Evolutionary conservation across 2,113 vertebrate genomes (phyloP), one percentile per base, ranked within the genome.

Genomic region (Boulengeromyrus knoepffleri): DNA sequence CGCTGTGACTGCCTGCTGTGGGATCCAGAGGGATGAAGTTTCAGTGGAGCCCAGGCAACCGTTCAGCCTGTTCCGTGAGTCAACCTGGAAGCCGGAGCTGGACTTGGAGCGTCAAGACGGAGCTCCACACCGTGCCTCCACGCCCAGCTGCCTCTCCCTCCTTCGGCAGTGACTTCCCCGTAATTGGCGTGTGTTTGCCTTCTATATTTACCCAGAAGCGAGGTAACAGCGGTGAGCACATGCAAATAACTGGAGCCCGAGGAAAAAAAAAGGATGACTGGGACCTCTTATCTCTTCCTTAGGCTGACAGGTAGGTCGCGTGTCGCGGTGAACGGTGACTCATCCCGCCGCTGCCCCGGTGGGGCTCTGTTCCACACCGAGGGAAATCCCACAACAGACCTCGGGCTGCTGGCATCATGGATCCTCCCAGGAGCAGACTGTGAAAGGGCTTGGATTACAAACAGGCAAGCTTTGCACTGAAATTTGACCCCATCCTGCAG

Each of bases 381-480:
- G 39, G 87, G 62, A 39, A 88, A 45, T 24, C 56, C 87, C 87
- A 62, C 56, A 88, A 88, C 36, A 88, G 31, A 88, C 31, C 19
- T 24, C 47, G 49, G 36, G 21, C 66, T n/a, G 12, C 49, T 13
- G 70, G n/a, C 87, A 88, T 36, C 27, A 24, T 42, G 52, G 47
- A 42, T 87, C 91, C 94, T 92, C 85, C 93, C 92, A 90, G 92
- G 93, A 91, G 92, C 92, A 56, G 94, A 89, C 94, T 31, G 39
- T 94, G 95, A 90, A 93, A 94, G 94, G 93, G 95, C 96, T 95
- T 95, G 94, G 93, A 96, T 97, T 96, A 96, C 97, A 94, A 92
- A 95, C 96, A 94, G 92, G 94, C 74, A 39, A 93, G 95, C 94
- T 91, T 94, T 92, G 92, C 91, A 91, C 94, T 95, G 97, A 95